A percentile compares a stretch with the other conserved stretches of the same genome.
These are phyloP conservation scores for Dipodomys merriami DNA, from an alignment of 2,113 vertebrate genomes.

Conservation along the genomic window DNA sequence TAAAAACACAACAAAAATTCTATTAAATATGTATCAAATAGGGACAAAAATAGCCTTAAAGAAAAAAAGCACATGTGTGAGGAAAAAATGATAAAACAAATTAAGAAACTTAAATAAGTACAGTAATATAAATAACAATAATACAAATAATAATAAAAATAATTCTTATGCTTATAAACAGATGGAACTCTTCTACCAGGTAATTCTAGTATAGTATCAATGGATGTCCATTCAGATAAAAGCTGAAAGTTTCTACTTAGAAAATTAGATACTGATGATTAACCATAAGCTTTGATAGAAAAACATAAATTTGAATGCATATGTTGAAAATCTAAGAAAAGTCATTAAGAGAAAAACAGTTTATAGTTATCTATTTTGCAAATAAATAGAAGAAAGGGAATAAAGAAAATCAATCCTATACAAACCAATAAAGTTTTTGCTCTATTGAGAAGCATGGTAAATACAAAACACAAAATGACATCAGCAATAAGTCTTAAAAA, in stretches of 20 bases:
- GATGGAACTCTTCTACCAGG: background rate
- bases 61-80: background rate
- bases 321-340: constrained; percentile 29
- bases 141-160: constrained; percentile 49
- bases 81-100: background rate
- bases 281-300: background rate
- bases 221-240: background rate
- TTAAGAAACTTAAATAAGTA: constrained; percentile 6
- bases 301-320: background rate
- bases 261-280: background rate
- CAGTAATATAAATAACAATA: background rate
- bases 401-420: background rate
- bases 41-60: background rate
- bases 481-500: constrained; percentile 31
- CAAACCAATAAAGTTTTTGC: background rate
- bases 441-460: background rate
- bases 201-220: background rate
- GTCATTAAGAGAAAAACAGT: background rate
- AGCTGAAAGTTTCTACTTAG: constrained; percentile 11
- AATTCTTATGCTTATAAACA: constrained; percentile 32
- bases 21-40: background rate
- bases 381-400: background rate
- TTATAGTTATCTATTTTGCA: background rate
- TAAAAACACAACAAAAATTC: background rate
- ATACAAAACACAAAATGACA: constrained; percentile 30